Evolutionary conservation across 2,797 vertebrate genomes (phyloP).

Genomic region (Danio albolineatus): DNA sequence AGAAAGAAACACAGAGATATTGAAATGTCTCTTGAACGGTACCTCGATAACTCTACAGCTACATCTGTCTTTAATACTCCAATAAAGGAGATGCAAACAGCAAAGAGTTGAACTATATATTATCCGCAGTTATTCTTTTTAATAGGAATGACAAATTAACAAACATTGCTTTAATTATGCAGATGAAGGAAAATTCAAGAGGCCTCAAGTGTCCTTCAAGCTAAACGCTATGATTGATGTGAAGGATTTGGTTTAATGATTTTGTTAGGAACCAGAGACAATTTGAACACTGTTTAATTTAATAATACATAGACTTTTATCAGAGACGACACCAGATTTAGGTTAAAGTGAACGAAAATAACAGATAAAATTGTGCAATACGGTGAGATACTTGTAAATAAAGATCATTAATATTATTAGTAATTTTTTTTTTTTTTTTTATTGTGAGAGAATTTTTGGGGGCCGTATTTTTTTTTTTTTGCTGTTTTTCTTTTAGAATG

Average conservation of each 20-base stretch:
- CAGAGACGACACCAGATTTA: not conserved
- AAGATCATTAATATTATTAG: too few species aligned
- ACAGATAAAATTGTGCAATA: not conserved
- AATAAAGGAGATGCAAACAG: conserved; percentile 11
- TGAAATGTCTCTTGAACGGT: conserved; percentile 27
- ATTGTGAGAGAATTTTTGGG: too few species aligned
- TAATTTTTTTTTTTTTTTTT: too few species aligned
- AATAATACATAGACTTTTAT: not conserved
- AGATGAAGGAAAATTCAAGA: not conserved
- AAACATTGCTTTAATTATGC: conserved; percentile 1
- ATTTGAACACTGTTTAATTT: not conserved
- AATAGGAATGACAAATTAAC: not conserved
- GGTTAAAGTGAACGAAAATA: not conserved
- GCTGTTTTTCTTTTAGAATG: too few species aligned
- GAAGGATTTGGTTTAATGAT: not conserved
- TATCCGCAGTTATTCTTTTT: not conserved
- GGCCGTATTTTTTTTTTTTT: too few species aligned
- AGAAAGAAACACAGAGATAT: conserved; percentile 56
- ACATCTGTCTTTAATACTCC: conserved; percentile 16
- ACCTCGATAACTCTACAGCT: conserved; percentile 10
- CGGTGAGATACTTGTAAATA: too few species aligned
- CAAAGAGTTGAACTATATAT: conserved; percentile 18
- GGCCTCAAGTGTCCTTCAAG: conserved; percentile 1
- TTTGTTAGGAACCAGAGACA: not conserved
- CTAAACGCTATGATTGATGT: not conserved